phyloP scores from a whole-genome alignment of 2,888 invertebrate genomes.

The Lydus trimaculatus region DNA sequence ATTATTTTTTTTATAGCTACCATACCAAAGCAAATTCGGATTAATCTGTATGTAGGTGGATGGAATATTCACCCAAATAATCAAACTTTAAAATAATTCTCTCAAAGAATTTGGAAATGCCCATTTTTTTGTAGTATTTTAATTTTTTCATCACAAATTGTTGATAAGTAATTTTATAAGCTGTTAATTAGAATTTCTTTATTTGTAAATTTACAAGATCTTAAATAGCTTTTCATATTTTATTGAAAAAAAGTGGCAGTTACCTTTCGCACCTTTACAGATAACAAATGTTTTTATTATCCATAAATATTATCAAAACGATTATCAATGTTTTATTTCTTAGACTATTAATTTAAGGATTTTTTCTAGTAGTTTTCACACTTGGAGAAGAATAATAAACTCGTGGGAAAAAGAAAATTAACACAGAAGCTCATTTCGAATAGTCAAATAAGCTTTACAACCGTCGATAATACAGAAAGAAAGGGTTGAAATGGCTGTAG shows the following conservation, averaged over 20 bases:
- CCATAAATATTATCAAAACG: not conserved
- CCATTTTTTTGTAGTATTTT: not conserved
- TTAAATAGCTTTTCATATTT: not conserved
- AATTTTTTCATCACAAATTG: not conserved
- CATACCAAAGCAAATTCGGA: not conserved
- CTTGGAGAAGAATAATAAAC: not conserved
- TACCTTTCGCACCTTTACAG: not conserved
- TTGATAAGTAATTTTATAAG: constrained; percentile 2
- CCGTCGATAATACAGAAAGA: too few relatives aligned
- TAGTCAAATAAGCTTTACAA: too few relatives aligned
- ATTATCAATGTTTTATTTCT: too few relatives aligned
- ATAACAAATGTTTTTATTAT: not conserved
- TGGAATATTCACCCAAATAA: not conserved
- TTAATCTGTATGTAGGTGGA: not conserved
- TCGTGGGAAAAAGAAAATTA: not conserved
- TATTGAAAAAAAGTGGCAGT: not conserved
- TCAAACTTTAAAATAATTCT: not conserved
- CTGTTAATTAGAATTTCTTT: constrained; percentile 1
- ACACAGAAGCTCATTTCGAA: not conserved
- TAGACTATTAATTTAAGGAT: too few relatives aligned
- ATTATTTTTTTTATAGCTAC: not conserved
- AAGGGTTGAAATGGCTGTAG: too few relatives aligned
- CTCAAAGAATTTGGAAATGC: not conserved
- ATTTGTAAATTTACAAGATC: not conserved
- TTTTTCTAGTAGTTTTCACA: not conserved